These are phyloP conservation scores for Ascidia mentula DNA, from an alignment of 23 tunicate genomes.

Conservation along the genomic window DNA sequence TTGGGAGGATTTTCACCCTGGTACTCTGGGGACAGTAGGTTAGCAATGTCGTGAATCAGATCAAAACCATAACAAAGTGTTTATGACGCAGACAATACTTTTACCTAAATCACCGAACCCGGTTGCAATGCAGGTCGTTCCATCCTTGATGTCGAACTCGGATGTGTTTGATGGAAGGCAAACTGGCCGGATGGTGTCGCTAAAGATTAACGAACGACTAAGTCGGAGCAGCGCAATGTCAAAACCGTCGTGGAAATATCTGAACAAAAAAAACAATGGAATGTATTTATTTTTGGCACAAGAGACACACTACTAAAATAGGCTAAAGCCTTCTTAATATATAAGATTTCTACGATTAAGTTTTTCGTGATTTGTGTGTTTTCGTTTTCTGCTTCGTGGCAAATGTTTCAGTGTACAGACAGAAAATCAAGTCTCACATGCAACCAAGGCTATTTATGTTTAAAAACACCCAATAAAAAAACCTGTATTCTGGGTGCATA, in stretches of 20 bases:
- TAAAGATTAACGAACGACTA: background rate
- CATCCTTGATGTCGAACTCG: background rate
- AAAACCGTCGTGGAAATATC: background rate
- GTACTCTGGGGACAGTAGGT: too few species aligned
- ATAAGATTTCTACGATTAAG: too few species aligned
- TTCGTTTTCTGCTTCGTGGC: too few species aligned
- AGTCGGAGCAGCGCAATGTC: background rate
- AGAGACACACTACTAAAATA: too few species aligned
- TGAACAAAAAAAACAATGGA: background rate
- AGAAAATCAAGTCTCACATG: too few species aligned
- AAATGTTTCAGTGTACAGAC: too few species aligned
- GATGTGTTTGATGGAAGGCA: background rate
- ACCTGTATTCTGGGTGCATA: background rate
- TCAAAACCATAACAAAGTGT: background rate
- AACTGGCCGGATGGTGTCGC: background rate
- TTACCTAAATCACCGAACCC: background rate
- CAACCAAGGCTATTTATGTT: too few species aligned
- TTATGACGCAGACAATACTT: background rate
- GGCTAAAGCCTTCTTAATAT: too few species aligned
- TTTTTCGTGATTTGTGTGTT: too few species aligned
- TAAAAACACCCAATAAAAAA: too few species aligned
- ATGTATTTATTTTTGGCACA: too few species aligned
- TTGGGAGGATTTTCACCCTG: background rate
- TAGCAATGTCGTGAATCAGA: background rate
- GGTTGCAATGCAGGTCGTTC: background rate